Conservation (phyloP, 64 coral and sea anemone species). For the Trachythela sp. region DNA sequence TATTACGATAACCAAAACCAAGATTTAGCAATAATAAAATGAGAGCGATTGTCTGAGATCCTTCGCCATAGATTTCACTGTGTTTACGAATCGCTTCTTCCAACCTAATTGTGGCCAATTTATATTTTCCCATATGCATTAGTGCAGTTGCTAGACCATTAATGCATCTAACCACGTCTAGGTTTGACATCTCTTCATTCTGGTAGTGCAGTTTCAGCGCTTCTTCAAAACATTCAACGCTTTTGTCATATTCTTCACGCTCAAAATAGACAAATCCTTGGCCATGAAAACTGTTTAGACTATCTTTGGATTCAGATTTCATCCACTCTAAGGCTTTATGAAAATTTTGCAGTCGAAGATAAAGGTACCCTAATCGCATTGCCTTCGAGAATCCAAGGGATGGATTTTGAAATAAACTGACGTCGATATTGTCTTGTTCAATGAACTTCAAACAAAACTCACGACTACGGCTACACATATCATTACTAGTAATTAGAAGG, state of each 20-base stretch:
- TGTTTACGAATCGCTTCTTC: neutral
- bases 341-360: neutral
- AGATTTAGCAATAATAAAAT: neutral
- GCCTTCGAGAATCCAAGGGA: neutral
- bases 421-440: neutral
- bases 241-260: neutral
- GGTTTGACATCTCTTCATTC: neutral
- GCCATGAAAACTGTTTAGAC: neutral
- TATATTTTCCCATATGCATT: neutral
- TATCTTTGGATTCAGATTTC: neutral
- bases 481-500: neutral
- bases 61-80: neutral
- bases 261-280: neutral
- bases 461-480: neutral
- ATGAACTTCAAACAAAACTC: neutral
- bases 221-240: slow-evolving; percentile 3
- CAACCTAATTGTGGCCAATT: neutral
- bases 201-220: neutral
- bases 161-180: neutral
- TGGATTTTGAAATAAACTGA: neutral
- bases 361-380: neutral
- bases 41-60: neutral
- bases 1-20: neutral
- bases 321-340: neutral
- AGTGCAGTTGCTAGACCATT: neutral